A percentile compares a stretch with the other conserved stretches of the same genome.
Evolutionary conservation across 1,140 invertebrate genomes (phyloP).

Genomic region (Procambarus virginalis): DNA sequence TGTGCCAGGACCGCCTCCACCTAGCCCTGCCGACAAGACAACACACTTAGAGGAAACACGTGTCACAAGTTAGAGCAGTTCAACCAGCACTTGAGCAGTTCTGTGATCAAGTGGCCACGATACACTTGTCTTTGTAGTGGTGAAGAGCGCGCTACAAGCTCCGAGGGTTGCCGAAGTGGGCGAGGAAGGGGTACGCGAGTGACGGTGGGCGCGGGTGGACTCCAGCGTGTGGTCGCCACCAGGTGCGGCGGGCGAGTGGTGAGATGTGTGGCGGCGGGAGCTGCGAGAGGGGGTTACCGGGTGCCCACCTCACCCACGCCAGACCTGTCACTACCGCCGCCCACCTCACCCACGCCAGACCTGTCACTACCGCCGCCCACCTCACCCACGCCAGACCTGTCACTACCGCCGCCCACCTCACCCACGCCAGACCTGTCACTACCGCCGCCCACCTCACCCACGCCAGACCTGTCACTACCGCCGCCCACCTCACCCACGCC

Average conservation of each 20-base stretch:
- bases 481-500: too few relatives aligned
- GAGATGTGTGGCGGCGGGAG: slow-evolving; percentile 51
- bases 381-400: slow-evolving; percentile 8
- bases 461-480: neutral
- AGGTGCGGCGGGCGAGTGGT: slow-evolving; percentile 60
- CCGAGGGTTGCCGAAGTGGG: neutral
- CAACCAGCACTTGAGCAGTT: too few relatives aligned
- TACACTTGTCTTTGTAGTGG: neutral
- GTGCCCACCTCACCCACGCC: slow-evolving; percentile 57
- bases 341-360: neutral
- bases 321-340: slow-evolving; percentile 52
- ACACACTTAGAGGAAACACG: slow-evolving; percentile 14
- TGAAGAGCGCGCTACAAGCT: neutral
- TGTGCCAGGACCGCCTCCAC: too few relatives aligned
- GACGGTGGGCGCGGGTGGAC: slow-evolving; percentile 46
- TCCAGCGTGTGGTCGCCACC: slow-evolving; percentile 54
- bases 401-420: slow-evolving; percentile 30
- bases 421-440: slow-evolving; percentile 28
- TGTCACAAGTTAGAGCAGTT: neutral
- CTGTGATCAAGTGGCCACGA: neutral
- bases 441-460: neutral
- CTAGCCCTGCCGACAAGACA: neutral
- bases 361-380: neutral
- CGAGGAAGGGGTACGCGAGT: slow-evolving; percentile 37
- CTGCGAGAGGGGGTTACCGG: slow-evolving; percentile 56